Evolutionary conservation across 2,113 vertebrate genomes (phyloP), one percentile per base, ranked within the genome.

Genomic region (Axis porcinus): DNA sequence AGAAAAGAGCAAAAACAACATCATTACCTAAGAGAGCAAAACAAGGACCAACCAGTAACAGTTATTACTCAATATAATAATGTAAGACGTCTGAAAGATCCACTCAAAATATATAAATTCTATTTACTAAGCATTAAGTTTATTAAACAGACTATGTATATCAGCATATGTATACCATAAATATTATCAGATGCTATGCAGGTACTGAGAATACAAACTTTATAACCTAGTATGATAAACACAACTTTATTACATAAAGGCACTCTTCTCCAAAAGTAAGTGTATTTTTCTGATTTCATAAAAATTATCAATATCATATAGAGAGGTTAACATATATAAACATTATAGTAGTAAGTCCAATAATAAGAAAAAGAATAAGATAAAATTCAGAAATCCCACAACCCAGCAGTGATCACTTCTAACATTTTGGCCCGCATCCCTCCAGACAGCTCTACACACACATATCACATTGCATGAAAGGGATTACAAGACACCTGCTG

Each of bases 261-360:
- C 13, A 70, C 81, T 87, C 89, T 86, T 78, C 54, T 25, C 45
- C 10, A 74, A 87, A 91, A 95, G 7, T 54, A 96, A 86, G 10
- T 3, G 4, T 81, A 86, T 91, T 96, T 91, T 89, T 97, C 33
- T 86, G 40, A 67, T 88, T 88, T 79, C 93, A 76, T 54, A 96
- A 96, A 97, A 97, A 84, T 40, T 88, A 74, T 40, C 95, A 43
- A 62, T 36, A 91, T 7, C 19, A 12, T 45, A 79, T 79, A 83
- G 19, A 54, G 28, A 84, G 27, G 19, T 67, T 81, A 50, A 82
- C 25, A 23, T 55, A 54, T 11, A 50, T 45, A 93, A 28, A 40
- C 54, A 70, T 57, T 45, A n/a, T 14, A 45, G 3, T 25, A 86
- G 16, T 79, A 88, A 95, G 36, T 81, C 21, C 40, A 94, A 64